A percentile compares a stretch with the other conserved stretches of the same genome.
phyloP scores from a whole-genome alignment of 2,888 invertebrate species.

The Pseudococcus longispinus region DNA sequence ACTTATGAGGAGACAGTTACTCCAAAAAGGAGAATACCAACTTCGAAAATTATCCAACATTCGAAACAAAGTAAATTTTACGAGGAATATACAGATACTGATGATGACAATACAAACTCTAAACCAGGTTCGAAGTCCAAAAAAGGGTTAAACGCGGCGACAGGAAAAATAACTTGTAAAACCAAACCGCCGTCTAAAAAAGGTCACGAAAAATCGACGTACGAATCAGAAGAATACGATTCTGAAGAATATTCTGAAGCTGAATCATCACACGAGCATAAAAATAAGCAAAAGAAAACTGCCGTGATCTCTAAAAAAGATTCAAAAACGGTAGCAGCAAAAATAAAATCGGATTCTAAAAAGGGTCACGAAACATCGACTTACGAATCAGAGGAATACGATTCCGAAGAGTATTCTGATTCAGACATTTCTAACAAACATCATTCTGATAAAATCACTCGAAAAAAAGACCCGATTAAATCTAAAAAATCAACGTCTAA shows the following conservation, averaged over 20 bases:
- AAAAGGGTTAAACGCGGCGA: neutral
- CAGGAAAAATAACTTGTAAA: neutral
- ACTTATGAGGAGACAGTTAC: neutral
- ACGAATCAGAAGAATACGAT: neutral
- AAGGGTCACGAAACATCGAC: neutral
- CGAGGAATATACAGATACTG: neutral
- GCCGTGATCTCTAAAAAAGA: neutral
- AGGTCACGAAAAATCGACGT: neutral
- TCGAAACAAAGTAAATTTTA: neutral
- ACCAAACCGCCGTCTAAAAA: neutral
- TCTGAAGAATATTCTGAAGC: neutral
- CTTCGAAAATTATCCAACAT: neutral
- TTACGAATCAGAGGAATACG: neutral
- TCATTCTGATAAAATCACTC: neutral
- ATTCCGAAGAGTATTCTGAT: neutral
- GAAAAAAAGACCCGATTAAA: neutral
- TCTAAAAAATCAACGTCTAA: no score
- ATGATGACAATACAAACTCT: neutral
- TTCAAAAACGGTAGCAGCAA: neutral
- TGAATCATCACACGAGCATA: neutral
- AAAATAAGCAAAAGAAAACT: neutral
- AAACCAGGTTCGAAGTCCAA: neutral
- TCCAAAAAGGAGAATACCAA: neutral
- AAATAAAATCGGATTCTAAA: neutral
- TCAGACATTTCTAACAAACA: neutral